These are phyloP conservation scores for Brienomyrus brachyistius DNA, from an alignment of 2,113 vertebrate genomes.

Conservation along the genomic window DNA sequence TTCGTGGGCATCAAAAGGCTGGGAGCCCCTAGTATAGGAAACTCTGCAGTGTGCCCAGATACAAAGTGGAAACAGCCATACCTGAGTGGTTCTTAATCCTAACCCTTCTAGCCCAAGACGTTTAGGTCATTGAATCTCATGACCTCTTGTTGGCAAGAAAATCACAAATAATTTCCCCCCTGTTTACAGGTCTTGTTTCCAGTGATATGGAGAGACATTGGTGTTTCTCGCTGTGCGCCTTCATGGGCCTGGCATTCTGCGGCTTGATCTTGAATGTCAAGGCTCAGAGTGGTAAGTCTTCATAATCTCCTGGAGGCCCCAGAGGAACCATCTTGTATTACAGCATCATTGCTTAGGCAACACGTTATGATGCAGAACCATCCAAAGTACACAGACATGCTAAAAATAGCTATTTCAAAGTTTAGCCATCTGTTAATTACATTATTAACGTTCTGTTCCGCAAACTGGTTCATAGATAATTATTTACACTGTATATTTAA, in stretches of 20 bases:
- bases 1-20: not conserved
- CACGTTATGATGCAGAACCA: not conserved
- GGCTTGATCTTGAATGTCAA: slow-evolving; percentile 47
- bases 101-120: not conserved
- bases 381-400: not conserved
- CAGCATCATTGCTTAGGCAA: not conserved
- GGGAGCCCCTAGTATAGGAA: not conserved
- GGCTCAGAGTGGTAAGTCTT: slow-evolving; percentile 67
- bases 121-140: not conserved
- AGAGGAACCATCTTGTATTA: not conserved
- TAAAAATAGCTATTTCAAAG: not conserved
- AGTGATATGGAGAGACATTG: slow-evolving; percentile 69
- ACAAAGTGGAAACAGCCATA: not conserved
- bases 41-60: not conserved
- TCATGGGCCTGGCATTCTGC: slow-evolving; percentile 63
- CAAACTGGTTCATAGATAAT: not conserved
- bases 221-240: slow-evolving; percentile 49
- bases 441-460: not conserved
- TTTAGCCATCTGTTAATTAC: not conserved
- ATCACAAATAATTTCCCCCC: not conserved
- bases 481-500: not conserved
- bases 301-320: not conserved
- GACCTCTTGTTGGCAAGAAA: not conserved
- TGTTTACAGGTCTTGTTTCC: slow-evolving; percentile 40
- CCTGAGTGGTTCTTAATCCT: not conserved